A percentile compares a stretch with the other conserved stretches of the same genome.
phyloP scores from a whole-genome alignment of 2,113 vertebrate species.

The Stercorarius parasiticus region DNA sequence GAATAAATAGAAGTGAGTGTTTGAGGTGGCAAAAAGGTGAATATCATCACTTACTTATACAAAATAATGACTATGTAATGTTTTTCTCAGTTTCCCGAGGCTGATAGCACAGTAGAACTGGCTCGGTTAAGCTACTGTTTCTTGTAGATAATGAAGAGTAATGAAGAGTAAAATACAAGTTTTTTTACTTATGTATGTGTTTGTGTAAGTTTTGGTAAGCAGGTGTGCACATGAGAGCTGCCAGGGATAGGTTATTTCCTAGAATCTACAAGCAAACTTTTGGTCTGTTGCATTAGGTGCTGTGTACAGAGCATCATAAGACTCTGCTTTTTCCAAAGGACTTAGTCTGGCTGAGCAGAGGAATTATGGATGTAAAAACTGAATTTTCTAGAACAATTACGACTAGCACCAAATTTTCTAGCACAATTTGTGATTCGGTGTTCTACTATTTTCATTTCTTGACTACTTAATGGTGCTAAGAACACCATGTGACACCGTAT shows the following conservation, averaged over 20 bases:
- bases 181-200: background rate
- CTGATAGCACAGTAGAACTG: background rate
- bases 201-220: background rate
- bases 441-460: background rate
- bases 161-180: background rate
- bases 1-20: background rate
- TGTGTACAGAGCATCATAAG: background rate
- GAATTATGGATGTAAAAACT: background rate
- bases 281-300: background rate
- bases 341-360: background rate
- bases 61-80: background rate
- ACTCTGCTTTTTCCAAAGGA: background rate
- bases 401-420: no score
- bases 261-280: background rate
- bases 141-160: background rate
- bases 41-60: slow-evolving; percentile 2
- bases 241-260: background rate
- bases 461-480: background rate
- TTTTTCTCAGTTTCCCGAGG: background rate
- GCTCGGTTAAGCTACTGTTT: background rate
- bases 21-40: slow-evolving; percentile 11
- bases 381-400: no score
- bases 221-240: background rate
- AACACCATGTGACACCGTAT: background rate
- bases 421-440: background rate